phyloP scores from a whole-genome alignment of 2,888 invertebrate genomes.

The Eilema sororculum region DNA sequence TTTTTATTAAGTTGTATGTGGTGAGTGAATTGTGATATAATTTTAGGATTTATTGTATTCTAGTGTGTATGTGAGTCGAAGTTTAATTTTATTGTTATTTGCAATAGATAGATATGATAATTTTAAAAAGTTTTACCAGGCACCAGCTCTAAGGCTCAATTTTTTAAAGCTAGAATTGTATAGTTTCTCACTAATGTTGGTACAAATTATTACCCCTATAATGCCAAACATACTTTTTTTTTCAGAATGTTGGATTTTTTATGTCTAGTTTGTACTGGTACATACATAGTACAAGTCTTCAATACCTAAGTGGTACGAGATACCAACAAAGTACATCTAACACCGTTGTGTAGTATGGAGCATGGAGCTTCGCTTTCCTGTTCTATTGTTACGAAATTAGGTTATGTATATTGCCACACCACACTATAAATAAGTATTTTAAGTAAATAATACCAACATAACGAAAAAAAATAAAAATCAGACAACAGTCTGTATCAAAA shows the following conservation, averaged over 20 bases:
- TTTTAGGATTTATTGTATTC: constrained; percentile 24
- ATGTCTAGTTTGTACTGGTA: background rate
- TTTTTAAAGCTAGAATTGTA: no score
- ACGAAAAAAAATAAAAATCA: background rate
- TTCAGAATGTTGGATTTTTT: background rate
- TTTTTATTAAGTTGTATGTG: constrained; percentile 24
- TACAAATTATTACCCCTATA: background rate
- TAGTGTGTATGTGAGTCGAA: background rate
- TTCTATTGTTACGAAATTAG: no score
- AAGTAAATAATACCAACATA: constrained; percentile 1
- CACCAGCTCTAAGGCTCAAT: no score
- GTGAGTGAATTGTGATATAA: constrained; percentile 51
- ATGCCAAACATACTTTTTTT: no score
- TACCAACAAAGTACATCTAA: background rate
- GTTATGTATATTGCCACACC: no score
- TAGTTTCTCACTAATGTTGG: background rate
- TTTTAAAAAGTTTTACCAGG: background rate
- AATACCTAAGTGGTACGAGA: background rate
- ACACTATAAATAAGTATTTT: no score
- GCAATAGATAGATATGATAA: background rate
- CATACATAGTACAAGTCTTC: background rate
- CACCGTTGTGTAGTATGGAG: background rate
- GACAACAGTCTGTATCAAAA: background rate
- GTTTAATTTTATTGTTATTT: constrained; percentile 1
- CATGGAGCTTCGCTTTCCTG: no score